phyloP scores from a whole-genome alignment of 2,888 invertebrate species.

The Thalpophila matura region DNA sequence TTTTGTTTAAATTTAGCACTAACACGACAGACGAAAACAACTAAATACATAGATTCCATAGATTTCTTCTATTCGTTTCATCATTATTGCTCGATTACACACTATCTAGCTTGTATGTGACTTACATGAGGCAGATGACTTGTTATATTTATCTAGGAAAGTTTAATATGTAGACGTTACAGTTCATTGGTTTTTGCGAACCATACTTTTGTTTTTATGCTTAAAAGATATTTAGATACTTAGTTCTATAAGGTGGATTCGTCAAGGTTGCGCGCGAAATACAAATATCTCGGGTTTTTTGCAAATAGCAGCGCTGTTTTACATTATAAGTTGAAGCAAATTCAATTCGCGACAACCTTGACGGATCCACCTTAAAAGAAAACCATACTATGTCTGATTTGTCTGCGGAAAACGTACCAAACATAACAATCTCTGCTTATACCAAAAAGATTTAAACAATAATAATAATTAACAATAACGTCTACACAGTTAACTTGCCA shows the following conservation, averaged over 20 bases:
- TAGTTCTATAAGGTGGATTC: too few relatives aligned
- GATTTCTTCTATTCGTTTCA: constrained; percentile 46
- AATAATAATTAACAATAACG: constrained; percentile 10
- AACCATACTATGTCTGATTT: too few relatives aligned
- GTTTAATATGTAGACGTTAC: constrained; percentile 30
- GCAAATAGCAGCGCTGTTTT: too few relatives aligned
- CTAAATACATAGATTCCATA: constrained; percentile 41
- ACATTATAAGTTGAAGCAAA: too few relatives aligned
- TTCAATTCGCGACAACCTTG: too few relatives aligned
- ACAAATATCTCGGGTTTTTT: too few relatives aligned
- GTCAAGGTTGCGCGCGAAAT: too few relatives aligned
- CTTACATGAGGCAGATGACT: constrained; percentile 57
- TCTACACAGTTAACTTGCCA: constrained; percentile 33
- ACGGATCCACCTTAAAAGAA: too few relatives aligned
- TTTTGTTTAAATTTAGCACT: constrained; percentile 43
- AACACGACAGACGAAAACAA: constrained; percentile 53
- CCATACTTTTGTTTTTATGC: background rate
- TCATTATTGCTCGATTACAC: constrained; percentile 61
- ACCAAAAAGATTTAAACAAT: too few relatives aligned
- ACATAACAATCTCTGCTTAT: too few relatives aligned
- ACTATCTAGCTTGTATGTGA: constrained; percentile 52
- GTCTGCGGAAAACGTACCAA: too few relatives aligned
- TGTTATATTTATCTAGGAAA: constrained; percentile 21
- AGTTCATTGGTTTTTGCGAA: constrained; percentile 14
- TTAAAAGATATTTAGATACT: too few relatives aligned